Base-by-base conservation (phyloP, 2,888 invertebrate genomes). In the Lycaena phlaeas region DNA sequence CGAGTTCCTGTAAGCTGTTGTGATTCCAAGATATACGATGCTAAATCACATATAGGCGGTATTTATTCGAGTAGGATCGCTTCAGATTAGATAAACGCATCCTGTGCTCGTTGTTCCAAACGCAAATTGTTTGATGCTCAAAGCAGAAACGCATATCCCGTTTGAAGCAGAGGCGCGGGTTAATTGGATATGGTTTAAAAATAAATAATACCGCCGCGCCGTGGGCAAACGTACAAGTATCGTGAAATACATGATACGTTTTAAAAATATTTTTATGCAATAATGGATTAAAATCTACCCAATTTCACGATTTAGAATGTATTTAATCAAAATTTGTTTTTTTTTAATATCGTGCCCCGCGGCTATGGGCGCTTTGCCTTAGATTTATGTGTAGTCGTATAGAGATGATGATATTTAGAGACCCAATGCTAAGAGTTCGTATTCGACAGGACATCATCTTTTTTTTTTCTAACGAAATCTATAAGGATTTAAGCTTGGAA, bases 51-150 rank as follows among this genome's bases (percentile, higher is more conserved):
- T n/a, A n/a, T n/a, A n/a, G n/a, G n/a, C 26, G n/a, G 40, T 7
- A 26, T 31, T 15, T 22, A 31, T 25, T 9, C 31, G 26, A 18
- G 31, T 31, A 15, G 39, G 30, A 7, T 38, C 15, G 29, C 28
- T 39, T 28, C 25, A 12, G n/a, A 39, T 39, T 30, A 40, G 39
- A 29, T 31, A 30, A 26, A 12, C 39, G 39, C 31, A 31, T 31
- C n/a, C 27, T 25, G 22, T 17, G 31, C 26, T 17, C 39, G 39
- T 14, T 30, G 39, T 40, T 31, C 25, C 31, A 25, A 25, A 15
- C 39, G 10, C 15, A 26, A 40, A 40, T 40, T 17, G 26, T 40
- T 40, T 40, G 39, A 40, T 22, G 26, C 14, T 37, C 14, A 15
- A 37, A 14, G 15, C 31, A 26, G 7, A 22, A 22, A 22, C 22